These are phyloP conservation scores for Helogale parvula DNA, from an alignment of 2,113 vertebrate genomes.

Conservation along the genomic window DNA sequence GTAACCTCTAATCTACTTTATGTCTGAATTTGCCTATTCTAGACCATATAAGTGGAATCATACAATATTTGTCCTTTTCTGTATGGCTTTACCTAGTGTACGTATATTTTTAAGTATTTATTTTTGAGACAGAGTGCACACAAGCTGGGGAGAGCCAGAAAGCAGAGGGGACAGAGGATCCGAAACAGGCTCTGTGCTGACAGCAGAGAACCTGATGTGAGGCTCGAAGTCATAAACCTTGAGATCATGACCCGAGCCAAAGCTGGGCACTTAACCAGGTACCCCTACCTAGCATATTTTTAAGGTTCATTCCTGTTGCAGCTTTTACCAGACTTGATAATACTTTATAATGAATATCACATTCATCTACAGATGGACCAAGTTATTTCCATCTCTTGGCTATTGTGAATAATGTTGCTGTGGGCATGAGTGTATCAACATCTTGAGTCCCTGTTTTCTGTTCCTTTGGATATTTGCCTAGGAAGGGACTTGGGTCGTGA, in stretches of 20 bases:
- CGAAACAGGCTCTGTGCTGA: too few relatives aligned
- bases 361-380: not conserved
- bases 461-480: not conserved
- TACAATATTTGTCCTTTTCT: not conserved
- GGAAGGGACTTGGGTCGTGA: not conserved
- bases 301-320: not conserved
- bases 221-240: too few relatives aligned
- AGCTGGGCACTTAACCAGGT: too few relatives aligned
- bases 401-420: not conserved
- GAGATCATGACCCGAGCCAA: too few relatives aligned
- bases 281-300: not conserved
- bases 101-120: too few relatives aligned
- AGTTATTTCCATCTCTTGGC: not conserved
- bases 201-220: too few relatives aligned
- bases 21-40: not conserved
- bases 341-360: not conserved
- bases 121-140: too few relatives aligned
- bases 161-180: too few relatives aligned
- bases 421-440: not conserved
- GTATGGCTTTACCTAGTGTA: not conserved
- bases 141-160: too few relatives aligned
- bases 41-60: not conserved
- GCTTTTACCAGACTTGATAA: not conserved
- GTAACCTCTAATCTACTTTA: not conserved
- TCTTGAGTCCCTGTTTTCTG: not conserved